Conservation (phyloP, 2,888 invertebrate species). For the Isoperla grammatica region DNA sequence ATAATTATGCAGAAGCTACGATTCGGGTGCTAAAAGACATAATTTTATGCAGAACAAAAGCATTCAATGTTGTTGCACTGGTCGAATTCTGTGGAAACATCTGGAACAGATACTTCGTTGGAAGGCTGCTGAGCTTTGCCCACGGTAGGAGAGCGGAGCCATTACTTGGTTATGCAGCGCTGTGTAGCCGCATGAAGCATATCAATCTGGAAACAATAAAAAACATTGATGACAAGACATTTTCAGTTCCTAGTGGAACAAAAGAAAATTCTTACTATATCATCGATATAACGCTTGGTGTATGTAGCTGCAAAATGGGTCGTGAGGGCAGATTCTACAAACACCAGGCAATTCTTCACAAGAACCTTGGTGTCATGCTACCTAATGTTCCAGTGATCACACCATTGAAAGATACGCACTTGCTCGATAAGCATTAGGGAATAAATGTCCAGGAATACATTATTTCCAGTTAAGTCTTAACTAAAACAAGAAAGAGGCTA, state of each 20-base stretch:
- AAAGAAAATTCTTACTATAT: neutral
- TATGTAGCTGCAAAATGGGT: neutral
- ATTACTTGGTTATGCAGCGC: neutral
- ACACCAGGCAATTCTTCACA: neutral
- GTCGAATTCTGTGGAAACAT: no score
- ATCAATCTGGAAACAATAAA: neutral
- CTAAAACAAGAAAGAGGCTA: no score
- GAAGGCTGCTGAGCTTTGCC: no score
- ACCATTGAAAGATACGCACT: neutral
- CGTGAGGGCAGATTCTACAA: neutral
- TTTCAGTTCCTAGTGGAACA: neutral
- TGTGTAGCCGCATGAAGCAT: neutral
- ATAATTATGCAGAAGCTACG: no score
- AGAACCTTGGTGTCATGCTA: neutral
- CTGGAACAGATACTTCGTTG: no score
- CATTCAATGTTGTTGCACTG: no score
- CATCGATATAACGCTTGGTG: neutral
- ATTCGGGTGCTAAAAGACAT: no score
- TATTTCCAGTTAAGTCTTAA: conserved; percentile 1
- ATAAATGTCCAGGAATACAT: neutral
- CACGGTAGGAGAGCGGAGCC: neutral
- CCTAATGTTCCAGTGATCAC: neutral
- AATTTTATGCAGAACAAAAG: no score
- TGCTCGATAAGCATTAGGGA: neutral
- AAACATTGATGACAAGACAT: neutral